Percentiles rank a stretch among this genome's conserved stretches.
Conservation (phyloP, 2,797 vertebrate genomes). For the Acanthurus leucopareius region DNA sequence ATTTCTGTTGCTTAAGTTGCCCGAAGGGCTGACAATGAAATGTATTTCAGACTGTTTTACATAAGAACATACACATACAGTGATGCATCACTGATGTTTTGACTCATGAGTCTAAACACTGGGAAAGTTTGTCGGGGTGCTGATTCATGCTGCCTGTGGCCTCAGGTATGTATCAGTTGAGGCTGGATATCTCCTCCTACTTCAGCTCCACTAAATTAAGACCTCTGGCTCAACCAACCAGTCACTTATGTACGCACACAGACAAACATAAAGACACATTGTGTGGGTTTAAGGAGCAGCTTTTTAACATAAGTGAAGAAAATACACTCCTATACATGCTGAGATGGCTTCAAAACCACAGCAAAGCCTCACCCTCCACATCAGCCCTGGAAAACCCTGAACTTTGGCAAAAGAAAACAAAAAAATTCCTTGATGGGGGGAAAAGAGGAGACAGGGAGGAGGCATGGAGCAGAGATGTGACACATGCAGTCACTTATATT, state of each 20-base stretch:
- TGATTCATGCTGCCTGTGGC: conserved; percentile 21
- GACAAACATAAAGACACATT: conserved; percentile 18
- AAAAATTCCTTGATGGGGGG: conserved; percentile 12
- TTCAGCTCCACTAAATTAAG: conserved; percentile 57
- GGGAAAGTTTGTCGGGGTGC: conserved; percentile 2
- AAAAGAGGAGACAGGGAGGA: conserved; percentile 40
- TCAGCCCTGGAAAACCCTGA: conserved; percentile 47
- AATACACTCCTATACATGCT: conserved; percentile 31
- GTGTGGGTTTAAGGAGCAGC: conserved; percentile 43
- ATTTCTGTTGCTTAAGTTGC: neutral
- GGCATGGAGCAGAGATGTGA: conserved; percentile 43
- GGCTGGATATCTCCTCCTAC: conserved; percentile 56
- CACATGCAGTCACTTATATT: conserved; percentile 44
- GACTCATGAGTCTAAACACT: neutral
- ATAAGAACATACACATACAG: neutral
- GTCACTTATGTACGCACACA: conserved; percentile 29
- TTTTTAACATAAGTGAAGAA: conserved; percentile 29
- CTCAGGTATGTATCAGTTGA: conserved; percentile 51
- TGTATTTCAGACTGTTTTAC: neutral
- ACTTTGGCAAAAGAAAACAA: conserved; percentile 38
- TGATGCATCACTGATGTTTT: neutral
- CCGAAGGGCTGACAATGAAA: neutral
- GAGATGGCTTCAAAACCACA: conserved; percentile 20
- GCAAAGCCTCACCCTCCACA: conserved; percentile 27
- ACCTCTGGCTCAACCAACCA: conserved; percentile 52